These are phyloP conservation scores for Otis tarda DNA, from an alignment of 2,113 vertebrate species.

Conservation along the genomic window DNA sequence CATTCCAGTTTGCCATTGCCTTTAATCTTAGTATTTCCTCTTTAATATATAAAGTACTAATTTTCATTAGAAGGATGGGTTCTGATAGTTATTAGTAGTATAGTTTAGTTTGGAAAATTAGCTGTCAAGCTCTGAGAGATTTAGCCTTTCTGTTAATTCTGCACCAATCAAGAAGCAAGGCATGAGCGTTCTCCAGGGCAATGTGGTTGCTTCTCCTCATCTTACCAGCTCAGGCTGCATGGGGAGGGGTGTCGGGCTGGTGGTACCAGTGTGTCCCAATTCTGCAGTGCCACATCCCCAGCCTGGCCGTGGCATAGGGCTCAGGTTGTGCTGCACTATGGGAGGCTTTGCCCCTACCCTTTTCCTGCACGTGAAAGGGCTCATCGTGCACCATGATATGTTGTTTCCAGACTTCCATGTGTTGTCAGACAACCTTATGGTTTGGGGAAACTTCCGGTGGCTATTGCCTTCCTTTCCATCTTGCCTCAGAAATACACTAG, in stretches of 20 bases:
- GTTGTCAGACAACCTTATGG: neutral
- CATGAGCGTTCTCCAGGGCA: neutral
- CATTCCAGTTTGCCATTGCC: neutral
- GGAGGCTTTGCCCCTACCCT: neutral
- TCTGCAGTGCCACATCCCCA: neutral
- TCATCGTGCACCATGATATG: neutral
- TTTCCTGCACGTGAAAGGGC: neutral
- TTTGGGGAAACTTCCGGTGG: neutral
- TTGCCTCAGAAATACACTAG: neutral
- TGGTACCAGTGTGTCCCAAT: neutral
- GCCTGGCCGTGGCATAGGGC: too few relatives aligned
- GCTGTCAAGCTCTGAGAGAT: neutral
- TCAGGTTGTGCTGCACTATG: fast-evolving
- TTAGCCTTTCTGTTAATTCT: neutral
- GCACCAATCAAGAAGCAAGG: neutral
- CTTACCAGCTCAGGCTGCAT: fast-evolving
- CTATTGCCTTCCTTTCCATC: neutral
- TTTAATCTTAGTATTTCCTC: neutral
- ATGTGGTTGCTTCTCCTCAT: neutral
- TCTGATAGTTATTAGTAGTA: neutral
- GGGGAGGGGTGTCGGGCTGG: neutral
- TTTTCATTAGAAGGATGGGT: neutral
- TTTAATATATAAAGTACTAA: neutral
- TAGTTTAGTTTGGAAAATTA: neutral
- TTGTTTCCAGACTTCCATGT: neutral